Evolutionary conservation across 2,888 invertebrate genomes (phyloP), one percentile per base, ranked within the genome.

Genomic region (Brachyptera risi): DNA sequence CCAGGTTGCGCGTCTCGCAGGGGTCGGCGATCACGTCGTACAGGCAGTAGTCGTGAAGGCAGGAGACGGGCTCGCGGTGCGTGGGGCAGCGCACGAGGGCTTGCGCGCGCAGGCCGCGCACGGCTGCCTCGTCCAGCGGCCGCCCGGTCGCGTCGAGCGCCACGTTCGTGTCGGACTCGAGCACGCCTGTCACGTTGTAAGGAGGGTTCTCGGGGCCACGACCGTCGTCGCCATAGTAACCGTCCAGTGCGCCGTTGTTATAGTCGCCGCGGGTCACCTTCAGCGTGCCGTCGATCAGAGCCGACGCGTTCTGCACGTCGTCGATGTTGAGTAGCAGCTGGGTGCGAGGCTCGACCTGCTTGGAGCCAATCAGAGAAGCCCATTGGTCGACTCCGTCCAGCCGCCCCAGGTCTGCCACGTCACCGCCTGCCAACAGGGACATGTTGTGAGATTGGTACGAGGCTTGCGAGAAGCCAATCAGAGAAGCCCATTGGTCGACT

Each of bases 271-370:
- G 40, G 13, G 63, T 35, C 38, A 65, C 49, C 50, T 65, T 65
- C 63, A 58, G 63, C n/a, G 42, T 38, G n/a, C 57, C 56, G n/a
- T 58, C 54, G 7, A 62, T 38, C 23, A 62, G 19, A 5, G 49
- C 61, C 23, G 54, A 40, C 42, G 50, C 58, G 27, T 47, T 35
- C 9, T 21, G 9, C 2, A 23, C 42, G 2, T 59, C 31, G 24
- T 60, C 63, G n/a, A 65, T 50, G 42, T 65, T 79, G 71, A 1
- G 78, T 76, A 68, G 79, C 67, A 27, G 77, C 67, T 63, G 71
- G 75, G 61, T 74, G 71, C 51, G 26, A n/a, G 57, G 57, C 3
- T 27, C 24, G 9, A 17, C 19, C 9, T 11, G 21, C 9, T 13
- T 21, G 13, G 27, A 2, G 3, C 40, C 24, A 2, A 15, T 7